phyloP scores from a whole-genome alignment of 2,888 invertebrate species.

The Drosophila tanythrix region DNA sequence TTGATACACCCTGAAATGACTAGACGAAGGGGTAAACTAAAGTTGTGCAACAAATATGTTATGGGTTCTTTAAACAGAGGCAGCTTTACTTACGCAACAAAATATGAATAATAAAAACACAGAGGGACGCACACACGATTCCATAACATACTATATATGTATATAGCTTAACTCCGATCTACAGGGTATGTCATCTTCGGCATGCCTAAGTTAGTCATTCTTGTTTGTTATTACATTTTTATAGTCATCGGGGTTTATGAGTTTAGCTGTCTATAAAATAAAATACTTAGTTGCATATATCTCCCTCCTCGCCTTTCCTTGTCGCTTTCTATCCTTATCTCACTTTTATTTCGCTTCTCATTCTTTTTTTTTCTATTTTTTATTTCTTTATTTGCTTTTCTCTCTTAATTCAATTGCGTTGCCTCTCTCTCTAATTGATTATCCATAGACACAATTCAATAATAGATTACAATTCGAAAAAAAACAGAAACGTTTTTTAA shows the following conservation, averaged over 20 bases:
- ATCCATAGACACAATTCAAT: background rate
- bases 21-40: background rate
- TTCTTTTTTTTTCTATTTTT: background rate
- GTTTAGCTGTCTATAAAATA: background rate
- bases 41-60: background rate
- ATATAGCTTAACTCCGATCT: background rate
- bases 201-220: background rate
- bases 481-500: constrained; percentile 1
- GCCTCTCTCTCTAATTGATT: background rate
- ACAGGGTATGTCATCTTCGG: background rate
- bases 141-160: background rate
- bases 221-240: background rate
- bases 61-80: background rate
- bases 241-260: background rate
- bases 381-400: background rate
- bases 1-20: background rate
- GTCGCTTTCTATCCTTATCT: background rate
- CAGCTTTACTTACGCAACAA: background rate
- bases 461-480: background rate
- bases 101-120: background rate
- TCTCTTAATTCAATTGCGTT: background rate
- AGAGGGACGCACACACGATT: no score
- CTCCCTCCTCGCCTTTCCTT: background rate
- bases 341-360: background rate
- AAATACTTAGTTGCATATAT: background rate